Evolutionary conservation across 2,113 vertebrate genomes (phyloP), one percentile per base, ranked within the genome.

Genomic region (Otus sunia): DNA sequence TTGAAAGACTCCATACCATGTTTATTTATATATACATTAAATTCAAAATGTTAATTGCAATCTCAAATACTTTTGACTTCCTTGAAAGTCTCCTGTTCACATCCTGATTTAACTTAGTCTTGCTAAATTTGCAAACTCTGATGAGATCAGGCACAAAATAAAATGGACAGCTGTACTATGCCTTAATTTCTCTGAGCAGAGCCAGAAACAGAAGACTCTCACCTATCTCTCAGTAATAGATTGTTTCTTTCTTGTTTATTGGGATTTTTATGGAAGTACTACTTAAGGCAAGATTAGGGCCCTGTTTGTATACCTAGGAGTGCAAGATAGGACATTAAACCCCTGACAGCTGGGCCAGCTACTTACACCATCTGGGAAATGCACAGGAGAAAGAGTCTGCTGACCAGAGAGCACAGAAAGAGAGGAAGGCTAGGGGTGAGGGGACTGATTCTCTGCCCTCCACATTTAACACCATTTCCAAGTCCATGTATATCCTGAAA

Each of bases 221-320:
- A 9, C 6, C 0, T 41, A 5, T 30, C 15, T 21, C 53, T 52
- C 63, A 37, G 22, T 9, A 27, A 55, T 0, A 39, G 23, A 14
- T 19, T 21, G 26, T 16, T 66, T 41, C 7, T 23, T 52, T 47
- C 30, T 59, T 29, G 9, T 10, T 30, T 62, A 55, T 34, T 55
- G 43, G 18, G 22, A 67, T 81, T 76, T 88, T 59, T 34, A 5
- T 23, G 56, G 55, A 62, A 73, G 23, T 12, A 6, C 15, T n/a
- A 7, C 22, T 75, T 41, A 39, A 81, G 15, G 47, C 30, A 62
- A 68, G 34, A 20, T 76, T 66, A 19, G 34, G 56, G 37, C 36
- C 41, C 26, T 25, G 13, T 21, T 23, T 77, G 41, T 21, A 29
- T 52, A 60, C 16, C n/a, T 47, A 10, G n/a, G 37, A 20, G 16